phyloP scores from a whole-genome alignment of 2,797 vertebrate species.

The Anas capensis region DNA sequence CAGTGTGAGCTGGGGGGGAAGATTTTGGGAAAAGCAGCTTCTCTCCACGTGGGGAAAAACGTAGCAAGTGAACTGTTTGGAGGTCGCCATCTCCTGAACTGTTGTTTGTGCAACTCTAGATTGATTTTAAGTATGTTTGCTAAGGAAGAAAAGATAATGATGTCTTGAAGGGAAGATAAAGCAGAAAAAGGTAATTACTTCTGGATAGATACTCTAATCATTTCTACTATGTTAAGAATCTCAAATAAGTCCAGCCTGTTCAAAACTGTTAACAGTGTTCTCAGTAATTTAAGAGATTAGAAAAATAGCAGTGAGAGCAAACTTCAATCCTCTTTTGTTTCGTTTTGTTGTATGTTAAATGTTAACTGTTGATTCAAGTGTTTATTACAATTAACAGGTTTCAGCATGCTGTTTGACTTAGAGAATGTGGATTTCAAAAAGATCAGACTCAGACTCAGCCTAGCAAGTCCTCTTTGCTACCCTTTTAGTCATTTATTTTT shows the following conservation, averaged over 20 bases:
- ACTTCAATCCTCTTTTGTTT: background rate
- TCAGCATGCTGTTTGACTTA: background rate
- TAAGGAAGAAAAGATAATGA: background rate
- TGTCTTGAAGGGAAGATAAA: conserved; percentile 10
- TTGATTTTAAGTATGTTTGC: background rate
- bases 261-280: background rate
- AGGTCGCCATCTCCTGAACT: background rate
- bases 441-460: background rate
- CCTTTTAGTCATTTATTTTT: background rate
- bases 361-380: background rate
- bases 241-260: background rate
- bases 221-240: background rate
- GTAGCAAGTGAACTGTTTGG: background rate
- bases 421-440: background rate
- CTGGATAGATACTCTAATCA: background rate
- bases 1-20: background rate
- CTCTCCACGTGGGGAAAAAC: background rate
- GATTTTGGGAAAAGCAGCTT: background rate
- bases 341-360: background rate
- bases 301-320: background rate
- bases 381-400: background rate
- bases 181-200: background rate
- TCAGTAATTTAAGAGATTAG: background rate
- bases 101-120: background rate
- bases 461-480: background rate